These are phyloP conservation scores for Thysanoteuthis rhombus DNA, from an alignment of 2,888 invertebrate species.

Conservation along the genomic window DNA sequence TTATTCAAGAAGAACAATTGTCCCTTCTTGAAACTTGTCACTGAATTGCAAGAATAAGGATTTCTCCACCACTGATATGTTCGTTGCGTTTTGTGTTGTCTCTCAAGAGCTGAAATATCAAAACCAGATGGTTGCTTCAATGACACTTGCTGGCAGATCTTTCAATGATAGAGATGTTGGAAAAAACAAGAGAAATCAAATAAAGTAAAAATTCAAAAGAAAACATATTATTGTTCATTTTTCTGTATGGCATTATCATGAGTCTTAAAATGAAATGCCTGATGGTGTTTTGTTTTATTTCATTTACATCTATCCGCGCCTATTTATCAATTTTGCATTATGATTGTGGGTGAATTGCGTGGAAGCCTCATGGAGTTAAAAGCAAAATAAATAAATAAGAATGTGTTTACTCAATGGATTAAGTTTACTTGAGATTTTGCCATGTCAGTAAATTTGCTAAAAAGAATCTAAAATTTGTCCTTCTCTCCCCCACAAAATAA, in stretches of 20 bases:
- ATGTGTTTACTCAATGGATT: background rate
- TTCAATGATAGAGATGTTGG: background rate
- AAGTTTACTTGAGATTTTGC: background rate
- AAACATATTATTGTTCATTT: background rate
- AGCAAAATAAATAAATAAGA: background rate
- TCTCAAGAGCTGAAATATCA: background rate
- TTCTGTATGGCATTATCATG: background rate
- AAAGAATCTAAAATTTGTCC: background rate
- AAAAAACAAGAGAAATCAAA: background rate
- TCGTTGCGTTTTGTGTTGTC: background rate
- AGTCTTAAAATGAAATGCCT: background rate
- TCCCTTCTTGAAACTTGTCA: background rate
- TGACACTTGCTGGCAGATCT: background rate
- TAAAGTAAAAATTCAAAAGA: background rate
- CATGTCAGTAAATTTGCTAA: background rate
- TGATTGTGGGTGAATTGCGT: background rate
- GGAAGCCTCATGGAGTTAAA: background rate
- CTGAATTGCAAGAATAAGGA: background rate
- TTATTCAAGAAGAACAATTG: background rate
- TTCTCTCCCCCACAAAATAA: background rate
- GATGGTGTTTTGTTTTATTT: background rate
- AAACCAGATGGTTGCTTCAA: background rate
- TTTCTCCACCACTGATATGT: background rate
- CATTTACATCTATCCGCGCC: background rate
- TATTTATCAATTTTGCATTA: background rate